Conservation (phyloP, 2,113 vertebrate species). For the Corydoras maculifer region DNA sequence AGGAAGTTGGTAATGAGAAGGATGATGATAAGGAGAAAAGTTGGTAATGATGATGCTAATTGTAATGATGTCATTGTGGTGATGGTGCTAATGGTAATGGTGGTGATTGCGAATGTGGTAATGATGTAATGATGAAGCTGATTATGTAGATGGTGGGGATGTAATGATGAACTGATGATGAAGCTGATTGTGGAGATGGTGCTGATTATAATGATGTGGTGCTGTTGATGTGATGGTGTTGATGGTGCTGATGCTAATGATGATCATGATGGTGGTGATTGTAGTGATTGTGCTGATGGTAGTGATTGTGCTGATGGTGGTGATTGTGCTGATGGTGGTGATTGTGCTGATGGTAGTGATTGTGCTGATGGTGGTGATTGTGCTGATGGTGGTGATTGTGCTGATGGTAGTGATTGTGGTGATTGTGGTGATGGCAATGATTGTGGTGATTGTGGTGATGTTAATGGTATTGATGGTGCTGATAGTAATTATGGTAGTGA, state of each 20-base stretch:
- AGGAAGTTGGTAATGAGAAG: not conserved
- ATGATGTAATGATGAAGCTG: not conserved
- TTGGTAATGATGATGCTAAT: not conserved
- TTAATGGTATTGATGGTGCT: not conserved
- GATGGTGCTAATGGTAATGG: not conserved
- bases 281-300: not conserved
- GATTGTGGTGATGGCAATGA: not conserved
- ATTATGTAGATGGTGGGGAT: not conserved
- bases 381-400: not conserved
- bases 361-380: not conserved
- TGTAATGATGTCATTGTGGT: not conserved
- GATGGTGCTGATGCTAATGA: not conserved
- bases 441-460: not conserved
- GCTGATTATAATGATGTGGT: not conserved
- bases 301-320: not conserved
- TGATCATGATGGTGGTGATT: not conserved
- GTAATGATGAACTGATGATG: not conserved
- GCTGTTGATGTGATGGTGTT: not conserved
- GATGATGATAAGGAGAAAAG: not conserved
- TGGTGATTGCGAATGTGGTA: not conserved
- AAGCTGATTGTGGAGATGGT: not conserved
- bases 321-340: not conserved
- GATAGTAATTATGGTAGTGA: not conserved
- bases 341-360: too few species aligned
- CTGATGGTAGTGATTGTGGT: not conserved